Conservation (phyloP, 2,888 invertebrate species). For the Habroteleia sp. region DNA sequence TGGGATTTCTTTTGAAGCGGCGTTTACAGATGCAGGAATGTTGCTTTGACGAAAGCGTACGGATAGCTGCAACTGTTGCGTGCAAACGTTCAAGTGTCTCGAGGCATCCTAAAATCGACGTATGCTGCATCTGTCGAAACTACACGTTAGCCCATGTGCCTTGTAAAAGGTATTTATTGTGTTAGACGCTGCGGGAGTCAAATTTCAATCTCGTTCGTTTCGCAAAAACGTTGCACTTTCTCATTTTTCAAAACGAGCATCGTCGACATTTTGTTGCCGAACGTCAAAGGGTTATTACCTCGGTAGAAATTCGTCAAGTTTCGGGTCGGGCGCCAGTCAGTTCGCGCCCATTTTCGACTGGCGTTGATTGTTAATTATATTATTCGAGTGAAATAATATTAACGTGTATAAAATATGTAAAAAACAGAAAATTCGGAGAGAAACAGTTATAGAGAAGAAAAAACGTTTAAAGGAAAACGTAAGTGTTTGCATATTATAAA, state of each 20-base stretch:
- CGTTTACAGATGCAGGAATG: slow-evolving; percentile 57
- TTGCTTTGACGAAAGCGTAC: slow-evolving; percentile 54
- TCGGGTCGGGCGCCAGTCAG: too few species aligned
- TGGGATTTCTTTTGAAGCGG: slow-evolving; percentile 39
- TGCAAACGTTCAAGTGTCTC: slow-evolving; percentile 59
- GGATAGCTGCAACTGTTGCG: slow-evolving; percentile 49
- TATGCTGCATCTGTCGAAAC: slow-evolving; percentile 60
- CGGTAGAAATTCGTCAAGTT: too few species aligned
- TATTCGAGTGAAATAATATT: too few species aligned
- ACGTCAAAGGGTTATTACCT: slow-evolving; percentile 45
- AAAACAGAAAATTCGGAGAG: too few species aligned
- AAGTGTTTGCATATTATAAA: too few species aligned
- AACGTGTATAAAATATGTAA: too few species aligned
- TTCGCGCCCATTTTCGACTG: too few species aligned
- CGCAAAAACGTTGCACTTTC: slow-evolving; percentile 23
- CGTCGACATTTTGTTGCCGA: slow-evolving; percentile 9
- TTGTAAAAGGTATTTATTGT: slow-evolving; percentile 55
- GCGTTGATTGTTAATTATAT: too few species aligned
- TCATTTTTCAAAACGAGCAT: slow-evolving; percentile 35
- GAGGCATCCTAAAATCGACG: slow-evolving; percentile 54
- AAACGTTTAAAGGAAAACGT: too few species aligned
- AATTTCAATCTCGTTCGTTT: slow-evolving; percentile 47
- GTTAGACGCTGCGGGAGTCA: slow-evolving; percentile 53
- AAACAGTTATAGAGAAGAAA: too few species aligned
- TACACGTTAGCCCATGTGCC: slow-evolving; percentile 46